Evolutionary conservation across 2,888 invertebrate species (phyloP), one percentile per base, ranked within the genome.

Genomic region (Trachelus troglodyta): DNA sequence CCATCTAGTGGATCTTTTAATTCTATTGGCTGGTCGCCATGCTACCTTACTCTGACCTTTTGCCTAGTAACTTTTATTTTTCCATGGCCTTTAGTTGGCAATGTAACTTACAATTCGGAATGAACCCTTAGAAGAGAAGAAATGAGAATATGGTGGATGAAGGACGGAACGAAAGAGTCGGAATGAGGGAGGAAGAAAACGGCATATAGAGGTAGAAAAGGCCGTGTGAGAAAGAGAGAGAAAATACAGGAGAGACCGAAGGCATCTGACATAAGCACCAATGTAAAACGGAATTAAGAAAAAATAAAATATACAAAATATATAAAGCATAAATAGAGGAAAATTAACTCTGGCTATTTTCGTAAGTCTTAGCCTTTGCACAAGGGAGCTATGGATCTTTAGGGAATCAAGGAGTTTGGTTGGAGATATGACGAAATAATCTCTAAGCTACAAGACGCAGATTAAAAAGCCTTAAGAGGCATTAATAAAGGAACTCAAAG

Each of bases 231-330:
- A 40, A 12, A 15, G 12, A 73, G 23, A 74, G 69, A 3, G 69
- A 37, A 15, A 15, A 40, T 40, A 40, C 15, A 40, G 40, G 15
- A 40, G 69, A 68, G 71, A 77, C 74, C 80, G 74, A 77, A 75
- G 11, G n/a, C 12, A 56, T 23, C 69, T 33, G 12, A 2, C 37
- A 75, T 69, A 31, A 77, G 75, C 74, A 77, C 75, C 33, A 76
- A 69, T 34, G 74, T n/a, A 73, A 75, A 73, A 30, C 3, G 6
- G 40, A 40, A 40, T 12, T 15, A 37, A 4, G 40, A 15, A 4
- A 12, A 37, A 40, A 40, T 6, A 15, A 6, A 6, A 6, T 4
- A 15, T 15, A 15, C 4, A 40, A 40, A 15, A 37, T 15, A 37
- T 40, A 40, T 15, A 6, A 15, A 40, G 0, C 15, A 6, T 40